phyloP scores from a whole-genome alignment of 2,113 vertebrate species.

The Crotalus viridis region DNA sequence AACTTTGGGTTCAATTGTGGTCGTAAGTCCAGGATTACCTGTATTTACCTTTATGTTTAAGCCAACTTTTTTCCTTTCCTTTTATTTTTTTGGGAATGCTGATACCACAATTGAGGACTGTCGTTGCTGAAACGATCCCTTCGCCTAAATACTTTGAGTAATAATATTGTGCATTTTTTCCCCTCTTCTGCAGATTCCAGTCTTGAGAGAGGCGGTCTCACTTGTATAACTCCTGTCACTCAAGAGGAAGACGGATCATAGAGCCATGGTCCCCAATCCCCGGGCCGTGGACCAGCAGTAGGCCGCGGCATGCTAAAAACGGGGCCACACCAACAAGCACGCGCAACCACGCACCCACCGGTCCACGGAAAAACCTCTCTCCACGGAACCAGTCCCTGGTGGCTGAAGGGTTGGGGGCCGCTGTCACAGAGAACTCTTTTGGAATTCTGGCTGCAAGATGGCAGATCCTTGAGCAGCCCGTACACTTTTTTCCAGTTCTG shows the following conservation, averaged over 20 bases:
- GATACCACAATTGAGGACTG: neutral
- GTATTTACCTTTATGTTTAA: neutral
- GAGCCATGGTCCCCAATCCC: too few species aligned
- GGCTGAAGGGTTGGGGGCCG: too few species aligned
- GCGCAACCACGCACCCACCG: too few species aligned
- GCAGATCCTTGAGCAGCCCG: neutral
- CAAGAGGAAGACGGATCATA: neutral
- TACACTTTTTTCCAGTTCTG: neutral
- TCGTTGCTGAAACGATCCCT: neutral
- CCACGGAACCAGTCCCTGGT: too few species aligned
- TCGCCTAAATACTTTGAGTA: neutral
- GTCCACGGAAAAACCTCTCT: too few species aligned
- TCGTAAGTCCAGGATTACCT: neutral
- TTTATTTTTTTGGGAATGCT: neutral
- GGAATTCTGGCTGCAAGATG: neutral
- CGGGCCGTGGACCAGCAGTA: too few species aligned
- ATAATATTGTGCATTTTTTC: neutral
- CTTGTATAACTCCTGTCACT: neutral
- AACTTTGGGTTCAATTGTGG: neutral
- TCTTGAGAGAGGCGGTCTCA: neutral
- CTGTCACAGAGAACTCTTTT: neutral
- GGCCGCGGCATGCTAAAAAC: too few species aligned
- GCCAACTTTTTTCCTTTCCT: neutral
- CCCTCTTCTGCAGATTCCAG: neutral
- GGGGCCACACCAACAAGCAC: too few species aligned